A percentile compares a stretch with the other conserved stretches of the same genome.
These are phyloP conservation scores for Apeltes quadracus DNA, from an alignment of 2,113 vertebrate genomes.

Conservation along the genomic window DNA sequence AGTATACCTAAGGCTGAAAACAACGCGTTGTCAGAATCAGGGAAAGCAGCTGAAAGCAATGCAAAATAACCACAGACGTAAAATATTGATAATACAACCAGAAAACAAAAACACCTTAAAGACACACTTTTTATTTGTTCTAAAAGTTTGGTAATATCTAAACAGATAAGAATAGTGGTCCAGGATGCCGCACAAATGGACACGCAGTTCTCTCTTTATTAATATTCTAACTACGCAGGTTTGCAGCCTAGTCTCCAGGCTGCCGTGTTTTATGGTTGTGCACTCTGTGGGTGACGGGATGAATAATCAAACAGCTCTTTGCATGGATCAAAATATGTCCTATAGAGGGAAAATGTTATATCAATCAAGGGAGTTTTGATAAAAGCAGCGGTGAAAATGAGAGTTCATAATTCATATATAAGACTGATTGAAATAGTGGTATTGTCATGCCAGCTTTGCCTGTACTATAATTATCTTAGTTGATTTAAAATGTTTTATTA, in stretches of 20 bases:
- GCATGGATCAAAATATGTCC: background rate
- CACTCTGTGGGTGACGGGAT: background rate
- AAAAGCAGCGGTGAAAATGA: slow-evolving; percentile 12
- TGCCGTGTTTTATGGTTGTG: background rate
- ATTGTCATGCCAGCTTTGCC: slow-evolving; percentile 10
- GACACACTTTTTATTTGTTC: too few species aligned
- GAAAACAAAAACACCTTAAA: background rate
- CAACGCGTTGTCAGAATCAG: too few species aligned
- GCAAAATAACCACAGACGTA: too few species aligned
- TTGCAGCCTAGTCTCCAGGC: background rate
- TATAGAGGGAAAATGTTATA: slow-evolving; percentile 2
- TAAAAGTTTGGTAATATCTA: background rate
- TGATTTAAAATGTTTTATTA: slow-evolving; percentile 30
- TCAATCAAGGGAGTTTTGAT: slow-evolving; percentile 24
- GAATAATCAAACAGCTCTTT: background rate
- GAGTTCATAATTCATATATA: slow-evolving; percentile 26
- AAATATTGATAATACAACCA: background rate
- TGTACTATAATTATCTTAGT: slow-evolving; percentile 16
- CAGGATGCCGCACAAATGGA: background rate
- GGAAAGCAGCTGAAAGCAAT: too few species aligned
- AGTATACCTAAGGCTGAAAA: too few species aligned
- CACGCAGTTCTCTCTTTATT: background rate
- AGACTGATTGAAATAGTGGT: slow-evolving; percentile 24
- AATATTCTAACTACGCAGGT: background rate
- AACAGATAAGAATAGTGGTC: background rate